Base-by-base conservation (phyloP, 2,113 vertebrate genomes). In the Lagopus muta region DNA sequence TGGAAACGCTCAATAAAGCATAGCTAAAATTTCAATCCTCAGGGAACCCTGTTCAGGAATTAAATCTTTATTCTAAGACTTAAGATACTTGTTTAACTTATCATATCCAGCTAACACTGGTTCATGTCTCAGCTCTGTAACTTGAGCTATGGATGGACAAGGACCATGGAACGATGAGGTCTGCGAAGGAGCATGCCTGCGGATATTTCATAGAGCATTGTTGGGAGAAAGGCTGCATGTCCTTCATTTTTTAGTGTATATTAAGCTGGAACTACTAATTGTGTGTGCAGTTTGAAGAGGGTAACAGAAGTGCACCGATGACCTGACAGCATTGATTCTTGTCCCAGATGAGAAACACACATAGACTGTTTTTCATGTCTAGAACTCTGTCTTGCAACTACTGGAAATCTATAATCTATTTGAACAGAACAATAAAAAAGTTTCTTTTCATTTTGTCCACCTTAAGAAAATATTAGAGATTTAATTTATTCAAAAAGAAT, bases 71-170 rank as follows among this genome's bases (percentile, higher is more conserved):
- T 82, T 91, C 27, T 6, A 14, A 82, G 57, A 45, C 34, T 43
- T 48, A n/a, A 82, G 62, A 55, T 5, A 84, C 74, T 13, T 52
- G 25, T 52, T 94, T 65, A 73, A 66, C 12, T 66, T 40, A 36
- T 3, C 34, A 40, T 11, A 24, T 91, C 22, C 38, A 78, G 9
- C 19, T 43, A 34, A 15, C 34, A 38, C 3, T 45, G 42, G 27
- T 58, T 18, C 22, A 24, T 0, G 0, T 54, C 38, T 86, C n/a
- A 0, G 0, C 74, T 71, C 16, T 8, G 8, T 62, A 34, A 52
- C 32, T 74, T 43, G 55, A 52, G 50, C 45, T 9, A 81, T 45
- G n/a, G 8, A 4, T 60, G 48, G 43, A 64, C 43, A 42, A 8
- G 77, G 19, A 21, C 60, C 19, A 40, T 19, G 17, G 54, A 32